A percentile compares a stretch with the other conserved stretches of the same genome.
phyloP scores from a whole-genome alignment of 1,140 invertebrate genomes.

The Nasonia longicornis region DNA sequence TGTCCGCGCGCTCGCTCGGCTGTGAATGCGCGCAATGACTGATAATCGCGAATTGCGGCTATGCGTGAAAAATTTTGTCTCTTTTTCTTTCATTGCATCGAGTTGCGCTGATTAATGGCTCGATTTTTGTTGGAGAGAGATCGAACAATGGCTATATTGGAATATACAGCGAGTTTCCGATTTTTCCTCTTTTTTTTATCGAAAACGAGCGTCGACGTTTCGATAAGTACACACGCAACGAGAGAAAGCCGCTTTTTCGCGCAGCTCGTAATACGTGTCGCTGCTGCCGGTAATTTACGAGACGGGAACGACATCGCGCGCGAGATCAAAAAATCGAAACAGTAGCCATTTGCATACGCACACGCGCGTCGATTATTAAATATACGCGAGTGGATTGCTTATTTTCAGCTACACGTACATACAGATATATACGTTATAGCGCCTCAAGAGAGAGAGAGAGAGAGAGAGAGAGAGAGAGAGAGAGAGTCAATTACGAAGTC shows the following conservation, averaged over 20 bases:
- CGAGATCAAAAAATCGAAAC: background rate
- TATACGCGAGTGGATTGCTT: background rate
- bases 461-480: background rate
- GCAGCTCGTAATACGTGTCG: too few relatives aligned
- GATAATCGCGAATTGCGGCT: constrained; percentile 1
- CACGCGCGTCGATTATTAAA: constrained; percentile 1
- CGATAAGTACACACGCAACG: background rate
- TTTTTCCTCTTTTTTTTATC: too few relatives aligned
- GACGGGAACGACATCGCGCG: too few relatives aligned
- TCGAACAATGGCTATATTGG: too few relatives aligned
- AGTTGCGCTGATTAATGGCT: background rate
- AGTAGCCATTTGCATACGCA: background rate
- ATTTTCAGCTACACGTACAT: background rate
- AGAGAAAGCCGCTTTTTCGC: background rate
- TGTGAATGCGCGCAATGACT: constrained; percentile 9
- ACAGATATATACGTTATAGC: background rate
- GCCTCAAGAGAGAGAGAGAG: background rate
- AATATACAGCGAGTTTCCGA: too few relatives aligned
- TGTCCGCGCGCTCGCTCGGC: constrained; percentile 9
- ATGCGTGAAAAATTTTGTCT: constrained; percentile 2
- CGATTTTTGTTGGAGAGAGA: too few relatives aligned
- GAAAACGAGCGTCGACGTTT: too few relatives aligned
- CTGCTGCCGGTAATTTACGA: background rate
- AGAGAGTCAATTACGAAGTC: constrained; percentile 18
- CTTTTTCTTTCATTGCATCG: background rate